Percentiles rank a stretch among this genome's conserved stretches.
phyloP scores from a whole-genome alignment of 2,113 vertebrate genomes.

The Dermatemys mawii region DNA sequence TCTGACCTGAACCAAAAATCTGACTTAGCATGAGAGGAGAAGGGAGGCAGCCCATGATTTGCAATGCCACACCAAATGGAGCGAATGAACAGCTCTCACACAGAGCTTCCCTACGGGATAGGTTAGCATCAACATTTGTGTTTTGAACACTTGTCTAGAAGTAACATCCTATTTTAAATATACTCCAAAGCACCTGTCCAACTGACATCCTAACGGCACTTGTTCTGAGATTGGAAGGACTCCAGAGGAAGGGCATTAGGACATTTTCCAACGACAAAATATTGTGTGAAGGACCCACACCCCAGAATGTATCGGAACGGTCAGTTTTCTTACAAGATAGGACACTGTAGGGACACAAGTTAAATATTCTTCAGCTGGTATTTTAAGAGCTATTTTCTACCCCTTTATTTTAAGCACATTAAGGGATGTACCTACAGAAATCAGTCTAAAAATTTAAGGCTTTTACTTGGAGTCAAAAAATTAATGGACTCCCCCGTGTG shows the following conservation, averaged over 20 bases:
- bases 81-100: not conserved
- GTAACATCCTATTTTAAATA: not conserved
- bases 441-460: not conserved
- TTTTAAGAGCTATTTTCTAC: conserved; percentile 45
- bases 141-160: accelerated
- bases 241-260: not conserved
- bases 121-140: not conserved
- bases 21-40: conserved; percentile 11
- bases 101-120: not conserved
- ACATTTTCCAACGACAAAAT: not conserved
- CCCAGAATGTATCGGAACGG: not conserved
- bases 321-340: not conserved
- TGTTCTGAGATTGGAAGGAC: not conserved
- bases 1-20: conserved; percentile 19
- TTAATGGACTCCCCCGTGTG: not conserved
- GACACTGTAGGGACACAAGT: not conserved
- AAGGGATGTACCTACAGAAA: not conserved
- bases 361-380: not conserved
- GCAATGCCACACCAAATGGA: not conserved
- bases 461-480: not conserved
- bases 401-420: conserved; percentile 15
- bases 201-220: not conserved
- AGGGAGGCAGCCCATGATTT: conserved; percentile 13
- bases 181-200: not conserved
- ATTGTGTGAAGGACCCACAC: not conserved